phyloP scores from a whole-genome alignment of 1,140 invertebrate genomes.

The Caenorhabditis briggsae region DNA sequence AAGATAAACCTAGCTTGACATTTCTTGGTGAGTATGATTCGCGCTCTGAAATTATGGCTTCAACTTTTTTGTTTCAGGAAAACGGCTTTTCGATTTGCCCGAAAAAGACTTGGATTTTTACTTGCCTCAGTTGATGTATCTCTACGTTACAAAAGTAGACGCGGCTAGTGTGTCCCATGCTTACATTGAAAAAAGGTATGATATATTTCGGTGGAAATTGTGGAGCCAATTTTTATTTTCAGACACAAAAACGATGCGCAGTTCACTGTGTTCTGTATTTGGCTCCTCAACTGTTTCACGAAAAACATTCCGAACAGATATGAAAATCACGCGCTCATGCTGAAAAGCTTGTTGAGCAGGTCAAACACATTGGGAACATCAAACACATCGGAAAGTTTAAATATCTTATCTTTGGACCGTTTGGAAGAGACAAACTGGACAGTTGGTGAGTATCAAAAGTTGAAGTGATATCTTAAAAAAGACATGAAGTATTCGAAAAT shows the following conservation, averaged over 20 bases:
- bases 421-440: slow-evolving; percentile 40
- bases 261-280: slow-evolving; percentile 93
- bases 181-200: slow-evolving; percentile 90
- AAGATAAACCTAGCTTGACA: slow-evolving; percentile 10
- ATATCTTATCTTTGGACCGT: slow-evolving; percentile 7
- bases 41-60: neutral
- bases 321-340: slow-evolving; percentile 28
- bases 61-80: slow-evolving; percentile 81
- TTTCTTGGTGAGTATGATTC: neutral
- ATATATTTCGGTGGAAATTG: neutral
- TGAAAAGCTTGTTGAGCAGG: slow-evolving; percentile 15
- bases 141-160: slow-evolving; percentile 98
- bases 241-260: slow-evolving; percentile 93
- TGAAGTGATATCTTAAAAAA: too few relatives aligned
- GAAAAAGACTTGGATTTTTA: slow-evolving; percentile 95
- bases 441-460: slow-evolving; percentile 8
- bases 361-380: neutral
- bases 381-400: neutral
- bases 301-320: slow-evolving; percentile 1
- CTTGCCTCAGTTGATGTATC: slow-evolving; percentile 94
- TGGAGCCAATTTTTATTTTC: slow-evolving; percentile 61
- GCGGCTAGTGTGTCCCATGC: slow-evolving; percentile 94
- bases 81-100: slow-evolving; percentile 94
- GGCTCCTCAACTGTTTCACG: slow-evolving; percentile 85
- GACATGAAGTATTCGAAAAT: too few relatives aligned